These are phyloP conservation scores for Drosophila bunnanda DNA, from an alignment of 2,888 invertebrate species.

Conservation along the genomic window DNA sequence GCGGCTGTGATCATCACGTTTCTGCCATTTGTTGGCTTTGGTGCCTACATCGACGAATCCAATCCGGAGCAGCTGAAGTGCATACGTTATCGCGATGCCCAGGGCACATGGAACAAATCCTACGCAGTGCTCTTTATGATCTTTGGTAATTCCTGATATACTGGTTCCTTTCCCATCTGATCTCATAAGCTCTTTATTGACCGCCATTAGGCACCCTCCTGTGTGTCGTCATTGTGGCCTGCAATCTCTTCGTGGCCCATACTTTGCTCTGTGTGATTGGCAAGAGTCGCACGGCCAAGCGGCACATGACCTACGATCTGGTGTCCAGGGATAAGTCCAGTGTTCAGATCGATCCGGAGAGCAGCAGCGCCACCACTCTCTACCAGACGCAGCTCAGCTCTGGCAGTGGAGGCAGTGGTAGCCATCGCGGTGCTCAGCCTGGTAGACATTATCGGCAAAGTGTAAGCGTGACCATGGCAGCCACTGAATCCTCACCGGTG, in stretches of 20 bases:
- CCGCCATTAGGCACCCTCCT: conserved; percentile 87
- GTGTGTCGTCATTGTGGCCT: conserved; percentile 91
- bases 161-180: neutral
- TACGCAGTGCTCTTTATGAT: conserved; percentile 91
- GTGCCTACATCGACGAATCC: conserved; percentile 88
- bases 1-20: conserved; percentile 90
- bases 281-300: conserved; percentile 81
- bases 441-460: conserved; percentile 75
- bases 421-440: conserved; percentile 48
- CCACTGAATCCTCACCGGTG: conserved; percentile 87
- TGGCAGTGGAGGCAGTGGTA: conserved; percentile 29
- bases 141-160: conserved; percentile 86
- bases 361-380: conserved; percentile 80
- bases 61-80: conserved; percentile 85
- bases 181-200: neutral
- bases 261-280: conserved; percentile 87
- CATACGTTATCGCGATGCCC: conserved; percentile 90
- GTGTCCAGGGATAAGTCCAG: conserved; percentile 79
- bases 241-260: conserved; percentile 92
- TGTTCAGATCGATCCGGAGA: conserved; percentile 75
- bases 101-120: conserved; percentile 87
- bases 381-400: conserved; percentile 69
- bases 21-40: conserved; percentile 90
- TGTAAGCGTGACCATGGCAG: conserved; percentile 80
- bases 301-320: conserved; percentile 81